Evolutionary conservation across 1,140 invertebrate genomes (phyloP).

Genomic region (Drosophila littoralis): DNA sequence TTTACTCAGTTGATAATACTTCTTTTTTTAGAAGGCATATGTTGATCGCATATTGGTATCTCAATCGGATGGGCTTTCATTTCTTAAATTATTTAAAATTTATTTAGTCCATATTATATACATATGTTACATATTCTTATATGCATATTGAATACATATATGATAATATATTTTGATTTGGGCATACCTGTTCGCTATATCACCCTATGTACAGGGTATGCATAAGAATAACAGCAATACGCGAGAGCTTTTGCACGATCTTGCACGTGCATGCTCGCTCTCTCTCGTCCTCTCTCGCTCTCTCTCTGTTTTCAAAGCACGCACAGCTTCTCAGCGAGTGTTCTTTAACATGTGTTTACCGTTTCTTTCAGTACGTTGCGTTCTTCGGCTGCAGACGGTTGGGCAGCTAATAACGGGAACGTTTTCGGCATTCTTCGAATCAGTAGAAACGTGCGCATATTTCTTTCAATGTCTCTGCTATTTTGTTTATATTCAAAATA

Average conservation of each 20-base stretch:
- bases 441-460: conserved; percentile 60
- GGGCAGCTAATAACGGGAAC: conserved; percentile 42
- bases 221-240: conserved; percentile 9
- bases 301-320: conserved; percentile 16
- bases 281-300: background rate
- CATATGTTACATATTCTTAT: too few relatives aligned
- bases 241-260: conserved; percentile 41
- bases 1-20: too few relatives aligned
- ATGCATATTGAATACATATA: too few relatives aligned
- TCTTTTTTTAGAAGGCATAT: too few relatives aligned
- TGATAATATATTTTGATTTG: too few relatives aligned
- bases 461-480: conserved; percentile 20
- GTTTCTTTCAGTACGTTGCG: conserved; percentile 60
- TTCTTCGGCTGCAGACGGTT: conserved; percentile 54
- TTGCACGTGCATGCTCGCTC: conserved; percentile 34
- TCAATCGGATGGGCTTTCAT: too few relatives aligned
- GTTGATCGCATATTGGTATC: too few relatives aligned
- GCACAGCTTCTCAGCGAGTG: conserved; percentile 34
- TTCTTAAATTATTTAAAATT: too few relatives aligned
- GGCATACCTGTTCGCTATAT: background rate
- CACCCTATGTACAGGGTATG: background rate
- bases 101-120: too few relatives aligned
- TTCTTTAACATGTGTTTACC: conserved; percentile 43
- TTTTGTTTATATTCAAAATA: conserved; percentile 69
- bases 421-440: conserved; percentile 42